Conservation (phyloP, 1,140 invertebrate species). For the Leucophenga varia region DNA sequence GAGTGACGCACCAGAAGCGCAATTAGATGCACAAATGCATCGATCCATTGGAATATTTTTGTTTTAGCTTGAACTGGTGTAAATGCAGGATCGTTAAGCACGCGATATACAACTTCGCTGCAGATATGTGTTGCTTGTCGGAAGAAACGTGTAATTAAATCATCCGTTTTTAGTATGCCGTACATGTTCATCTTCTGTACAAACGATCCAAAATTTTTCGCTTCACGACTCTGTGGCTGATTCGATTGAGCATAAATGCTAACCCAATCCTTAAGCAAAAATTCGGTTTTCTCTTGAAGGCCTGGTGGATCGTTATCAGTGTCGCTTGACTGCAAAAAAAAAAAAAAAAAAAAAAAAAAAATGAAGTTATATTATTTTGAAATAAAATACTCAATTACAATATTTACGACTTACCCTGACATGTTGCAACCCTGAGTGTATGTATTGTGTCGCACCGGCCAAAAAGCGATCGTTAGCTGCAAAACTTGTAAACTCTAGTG, state of each 20-base stretch:
- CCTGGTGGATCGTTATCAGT: constrained; percentile 89
- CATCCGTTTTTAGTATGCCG: constrained; percentile 96
- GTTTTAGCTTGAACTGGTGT: constrained; percentile 70
- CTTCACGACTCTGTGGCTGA: constrained; percentile 77
- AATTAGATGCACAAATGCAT: constrained; percentile 93
- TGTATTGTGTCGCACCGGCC: constrained; percentile 80
- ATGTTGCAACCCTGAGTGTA: constrained; percentile 88
- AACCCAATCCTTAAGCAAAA: constrained; percentile 92
- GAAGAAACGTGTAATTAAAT: constrained; percentile 96
- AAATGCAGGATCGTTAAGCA: constrained; percentile 60
- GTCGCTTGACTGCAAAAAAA: constrained; percentile 65
- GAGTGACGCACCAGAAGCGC: constrained; percentile 95
- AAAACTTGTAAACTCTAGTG: constrained; percentile 57
- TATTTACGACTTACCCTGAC: constrained; percentile 62
- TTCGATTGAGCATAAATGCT: constrained; percentile 72
- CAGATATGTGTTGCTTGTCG: constrained; percentile 95
- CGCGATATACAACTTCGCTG: constrained; percentile 90
- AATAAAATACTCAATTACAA: background rate
- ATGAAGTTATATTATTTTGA: background rate
- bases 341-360: constrained; percentile 7
- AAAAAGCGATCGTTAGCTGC: constrained; percentile 69
- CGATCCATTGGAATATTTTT: constrained; percentile 94
- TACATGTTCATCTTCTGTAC: constrained; percentile 96
- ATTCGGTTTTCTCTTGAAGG: constrained; percentile 94
- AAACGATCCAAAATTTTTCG: constrained; percentile 92